Evolutionary conservation across 2,113 vertebrate species (phyloP).

Genomic region (Eclectus roratus): DNA sequence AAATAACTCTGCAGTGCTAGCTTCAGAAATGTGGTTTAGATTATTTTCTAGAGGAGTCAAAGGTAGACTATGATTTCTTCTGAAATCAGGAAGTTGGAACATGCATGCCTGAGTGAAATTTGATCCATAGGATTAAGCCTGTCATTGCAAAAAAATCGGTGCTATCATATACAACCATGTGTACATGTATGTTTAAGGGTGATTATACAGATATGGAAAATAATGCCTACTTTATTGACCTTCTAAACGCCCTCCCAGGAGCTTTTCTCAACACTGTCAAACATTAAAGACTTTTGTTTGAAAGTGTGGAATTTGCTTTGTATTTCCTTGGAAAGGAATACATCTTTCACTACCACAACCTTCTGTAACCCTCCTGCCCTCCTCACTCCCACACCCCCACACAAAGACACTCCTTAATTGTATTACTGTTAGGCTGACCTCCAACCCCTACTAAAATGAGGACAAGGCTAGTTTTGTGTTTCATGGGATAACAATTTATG

Average conservation of each 20-base stretch:
- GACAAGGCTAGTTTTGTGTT: slow-evolving; percentile 95
- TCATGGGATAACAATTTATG: slow-evolving; percentile 97
- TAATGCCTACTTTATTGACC: slow-evolving; percentile 60
- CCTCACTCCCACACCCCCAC: slow-evolving; percentile 75
- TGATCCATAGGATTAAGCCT: background rate
- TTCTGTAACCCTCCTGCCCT: slow-evolving; percentile 73
- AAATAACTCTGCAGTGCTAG: background rate
- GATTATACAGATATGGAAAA: slow-evolving; percentile 50
- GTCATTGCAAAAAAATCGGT: background rate
- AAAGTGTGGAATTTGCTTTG: slow-evolving; percentile 71
- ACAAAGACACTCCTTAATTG: slow-evolving; percentile 85
- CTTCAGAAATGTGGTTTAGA: background rate
- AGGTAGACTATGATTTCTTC: background rate
- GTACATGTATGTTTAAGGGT: slow-evolving; percentile 32
- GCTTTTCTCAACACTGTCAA: slow-evolving; percentile 64
- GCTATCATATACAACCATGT: background rate
- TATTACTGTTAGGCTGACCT: slow-evolving; percentile 86
- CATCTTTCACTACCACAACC: slow-evolving; percentile 72
- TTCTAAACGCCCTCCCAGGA: slow-evolving; percentile 68
- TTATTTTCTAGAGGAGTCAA: slow-evolving; percentile 14
- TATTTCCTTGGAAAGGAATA: slow-evolving; percentile 70
- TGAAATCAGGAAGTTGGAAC: background rate
- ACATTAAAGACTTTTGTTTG: slow-evolving; percentile 69
- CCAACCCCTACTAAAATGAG: slow-evolving; percentile 88
- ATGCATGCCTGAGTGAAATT: background rate